Base-by-base conservation (phyloP, 2,888 invertebrate genomes). In the Troides oblongomaculatus region DNA sequence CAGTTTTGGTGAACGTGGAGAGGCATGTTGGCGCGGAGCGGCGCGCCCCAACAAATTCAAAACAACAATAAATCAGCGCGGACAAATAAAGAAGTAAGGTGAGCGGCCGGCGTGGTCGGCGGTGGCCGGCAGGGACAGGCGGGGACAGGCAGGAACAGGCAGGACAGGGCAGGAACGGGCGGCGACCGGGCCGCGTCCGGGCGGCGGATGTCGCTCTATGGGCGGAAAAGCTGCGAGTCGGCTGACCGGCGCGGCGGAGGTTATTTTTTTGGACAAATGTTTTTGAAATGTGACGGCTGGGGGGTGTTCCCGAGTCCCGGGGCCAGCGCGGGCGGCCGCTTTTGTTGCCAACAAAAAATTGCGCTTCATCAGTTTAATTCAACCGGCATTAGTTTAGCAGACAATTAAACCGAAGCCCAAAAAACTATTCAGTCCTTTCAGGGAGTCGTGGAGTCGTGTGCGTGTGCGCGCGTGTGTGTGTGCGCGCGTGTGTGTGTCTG, bases 1-100 rank as follows among this genome's bases (percentile, higher is more conserved):
- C 76, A 83, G 83, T 84, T 84, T 85, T 87, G 85, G 85, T 82
- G 81, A 83, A 82, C 84, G 86, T 84, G 84, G 86, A 85, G 85
- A 84, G 14, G 83, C 89, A 81, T 87, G 87, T 89, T 89, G 88
- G 88, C 88, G 84, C 83, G 80, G 77, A 46, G 46, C 3, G 75
- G 75, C 71, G 78, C 67, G 78, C 72, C 77, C 81, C 81, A 86
- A 86, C 89, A 90, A 90, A 90, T 90, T 90, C 90, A 86, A 86
- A 90, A 91, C 91, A 90, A 78, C 83, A 82, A 91, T 92, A 92
- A 91, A 92, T 92, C 92, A 89, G 84, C 74, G 78, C 74, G 79
- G 79, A 90, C 89, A 92, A 92, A 91, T 90, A 92, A 92, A 92
- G 89, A 91, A 92, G 86, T 82, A 89, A 92, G 92, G 92, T 92